phyloP scores from a whole-genome alignment of 2,797 vertebrate genomes.

The Trachurus trachurus region DNA sequence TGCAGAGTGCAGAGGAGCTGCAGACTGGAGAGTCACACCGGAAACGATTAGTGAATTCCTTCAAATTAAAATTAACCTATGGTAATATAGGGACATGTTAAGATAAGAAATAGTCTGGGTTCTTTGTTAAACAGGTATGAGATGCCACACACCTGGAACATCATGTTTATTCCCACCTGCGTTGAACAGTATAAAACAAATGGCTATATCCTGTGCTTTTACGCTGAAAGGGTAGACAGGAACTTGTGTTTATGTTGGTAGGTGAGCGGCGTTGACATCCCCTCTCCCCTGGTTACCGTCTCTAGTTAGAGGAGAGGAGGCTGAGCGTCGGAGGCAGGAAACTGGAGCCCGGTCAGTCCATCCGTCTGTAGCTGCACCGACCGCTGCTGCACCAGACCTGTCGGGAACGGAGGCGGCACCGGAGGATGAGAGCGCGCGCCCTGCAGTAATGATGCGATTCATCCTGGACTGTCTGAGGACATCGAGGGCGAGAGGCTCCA shows the following conservation, averaged over 20 bases:
- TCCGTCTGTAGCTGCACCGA: no score
- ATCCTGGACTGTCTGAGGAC: conserved; percentile 68
- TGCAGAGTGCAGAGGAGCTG: neutral
- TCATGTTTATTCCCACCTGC: neutral
- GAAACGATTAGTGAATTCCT: neutral
- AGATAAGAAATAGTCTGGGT: neutral
- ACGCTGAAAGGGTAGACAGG: neutral
- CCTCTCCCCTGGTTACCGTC: neutral
- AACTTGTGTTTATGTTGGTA: neutral
- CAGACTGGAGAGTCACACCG: neutral
- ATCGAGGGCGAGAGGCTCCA: conserved; percentile 10
- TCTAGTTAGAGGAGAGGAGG: neutral
- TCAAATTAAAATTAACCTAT: neutral
- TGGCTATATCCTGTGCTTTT: neutral
- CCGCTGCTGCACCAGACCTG: neutral
- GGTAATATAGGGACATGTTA: neutral
- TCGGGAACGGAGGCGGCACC: neutral
- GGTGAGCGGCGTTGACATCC: neutral
- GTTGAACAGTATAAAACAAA: neutral
- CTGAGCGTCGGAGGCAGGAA: neutral
- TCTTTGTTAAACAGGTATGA: neutral
- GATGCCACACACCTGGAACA: neutral
- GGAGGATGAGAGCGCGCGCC: conserved; percentile 50
- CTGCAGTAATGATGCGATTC: conserved; percentile 72
- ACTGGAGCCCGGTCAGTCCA: neutral